A percentile compares a stretch with the other conserved stretches of the same genome.
These are phyloP conservation scores for Micropterix aruncella DNA, from an alignment of 2,888 invertebrate genomes.

Conservation along the genomic window DNA sequence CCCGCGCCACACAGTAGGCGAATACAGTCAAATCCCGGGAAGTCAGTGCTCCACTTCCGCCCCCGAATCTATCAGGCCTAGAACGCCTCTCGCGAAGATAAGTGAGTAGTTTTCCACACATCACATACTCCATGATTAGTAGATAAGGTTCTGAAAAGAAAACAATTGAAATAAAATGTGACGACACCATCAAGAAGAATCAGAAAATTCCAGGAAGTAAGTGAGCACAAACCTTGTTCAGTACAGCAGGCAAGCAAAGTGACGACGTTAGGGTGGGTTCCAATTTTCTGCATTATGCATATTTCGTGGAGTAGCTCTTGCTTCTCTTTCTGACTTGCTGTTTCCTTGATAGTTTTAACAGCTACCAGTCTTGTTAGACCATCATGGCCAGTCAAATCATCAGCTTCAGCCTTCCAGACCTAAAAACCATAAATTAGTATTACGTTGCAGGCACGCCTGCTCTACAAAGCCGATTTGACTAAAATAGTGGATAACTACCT, in stretches of 20 bases:
- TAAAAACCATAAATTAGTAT: conserved; percentile 17
- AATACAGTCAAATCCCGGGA: conserved; percentile 65
- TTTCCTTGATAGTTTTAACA: conserved; percentile 70
- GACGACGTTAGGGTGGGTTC: conserved; percentile 72
- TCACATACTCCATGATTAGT: conserved; percentile 75
- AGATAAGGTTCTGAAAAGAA: conserved; percentile 60
- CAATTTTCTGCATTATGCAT: conserved; percentile 70
- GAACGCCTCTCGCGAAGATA: conserved; percentile 52
- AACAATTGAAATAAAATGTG: too few relatives aligned
- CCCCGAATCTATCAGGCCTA: conserved; percentile 45
- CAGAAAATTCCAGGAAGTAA: too few relatives aligned
- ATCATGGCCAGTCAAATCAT: conserved; percentile 61
- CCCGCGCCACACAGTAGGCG: conserved; percentile 68
- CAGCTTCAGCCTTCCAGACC: conserved; percentile 79
- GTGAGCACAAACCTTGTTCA: too few relatives aligned
- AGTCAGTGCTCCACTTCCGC: conserved; percentile 47
- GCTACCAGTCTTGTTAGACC: conserved; percentile 71
- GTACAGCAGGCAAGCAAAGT: conserved; percentile 71
- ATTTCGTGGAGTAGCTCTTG: conserved; percentile 59
- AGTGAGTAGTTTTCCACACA: conserved; percentile 67
- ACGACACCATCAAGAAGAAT: too few relatives aligned
- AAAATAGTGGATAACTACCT: conserved; percentile 25
- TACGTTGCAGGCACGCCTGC: neutral
- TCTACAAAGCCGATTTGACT: neutral
- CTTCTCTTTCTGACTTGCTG: conserved; percentile 63